phyloP scores from a whole-genome alignment of 2,113 vertebrate species.

The Telmatochromis sp. region DNA sequence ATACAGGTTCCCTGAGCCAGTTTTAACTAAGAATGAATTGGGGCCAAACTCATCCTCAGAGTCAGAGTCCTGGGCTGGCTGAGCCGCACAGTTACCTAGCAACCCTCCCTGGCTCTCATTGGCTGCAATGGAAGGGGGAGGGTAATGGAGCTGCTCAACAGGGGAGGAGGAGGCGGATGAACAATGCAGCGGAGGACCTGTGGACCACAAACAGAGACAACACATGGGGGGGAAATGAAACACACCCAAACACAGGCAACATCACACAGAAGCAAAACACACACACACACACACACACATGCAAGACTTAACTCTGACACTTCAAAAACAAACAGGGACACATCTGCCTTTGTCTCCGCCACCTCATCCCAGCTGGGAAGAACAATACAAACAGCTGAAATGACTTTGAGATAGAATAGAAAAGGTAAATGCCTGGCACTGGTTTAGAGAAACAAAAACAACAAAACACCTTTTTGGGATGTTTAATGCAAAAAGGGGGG shows the following conservation, averaged over 20 bases:
- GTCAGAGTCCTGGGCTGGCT: constrained; percentile 91
- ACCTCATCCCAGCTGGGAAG: constrained; percentile 44
- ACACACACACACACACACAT: neutral
- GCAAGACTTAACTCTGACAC: constrained; percentile 44
- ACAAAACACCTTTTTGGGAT: constrained; percentile 6
- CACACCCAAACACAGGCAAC: constrained; percentile 66
- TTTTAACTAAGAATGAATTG: constrained; percentile 96
- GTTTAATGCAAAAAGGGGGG: neutral
- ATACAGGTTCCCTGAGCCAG: constrained; percentile 88
- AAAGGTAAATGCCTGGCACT: constrained; percentile 1
- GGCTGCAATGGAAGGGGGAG: constrained; percentile 84
- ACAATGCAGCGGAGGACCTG: constrained; percentile 92
- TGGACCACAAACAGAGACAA: constrained; percentile 83
- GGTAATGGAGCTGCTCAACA: constrained; percentile 86
- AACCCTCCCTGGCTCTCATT: constrained; percentile 93
- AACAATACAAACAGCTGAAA: constrained; percentile 49
- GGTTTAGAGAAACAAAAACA: constrained; percentile 20
- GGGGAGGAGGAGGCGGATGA: constrained; percentile 93
- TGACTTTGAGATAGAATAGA: constrained; percentile 35
- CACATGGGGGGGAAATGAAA: constrained; percentile 72
- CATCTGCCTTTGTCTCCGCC: constrained; percentile 50
- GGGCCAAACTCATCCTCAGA: constrained; percentile 97
- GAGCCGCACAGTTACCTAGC: constrained; percentile 92
- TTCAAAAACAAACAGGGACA: constrained; percentile 56
- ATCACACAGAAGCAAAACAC: constrained; percentile 44